These are phyloP conservation scores for Mesocricetus auratus DNA, from an alignment of 2,113 vertebrate species.

Conservation along the genomic window DNA sequence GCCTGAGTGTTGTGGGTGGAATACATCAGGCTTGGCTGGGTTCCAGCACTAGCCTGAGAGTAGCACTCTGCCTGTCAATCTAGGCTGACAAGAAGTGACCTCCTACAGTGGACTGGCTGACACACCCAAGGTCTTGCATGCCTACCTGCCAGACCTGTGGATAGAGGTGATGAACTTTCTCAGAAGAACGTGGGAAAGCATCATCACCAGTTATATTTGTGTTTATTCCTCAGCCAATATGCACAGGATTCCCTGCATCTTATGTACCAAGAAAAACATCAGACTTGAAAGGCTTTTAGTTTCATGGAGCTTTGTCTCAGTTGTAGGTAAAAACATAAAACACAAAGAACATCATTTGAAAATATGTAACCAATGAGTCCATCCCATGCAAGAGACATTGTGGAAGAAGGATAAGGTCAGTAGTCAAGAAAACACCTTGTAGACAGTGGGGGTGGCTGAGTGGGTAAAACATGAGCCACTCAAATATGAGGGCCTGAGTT, in stretches of 20 bases:
- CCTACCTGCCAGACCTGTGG: background rate
- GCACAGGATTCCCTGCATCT: background rate
- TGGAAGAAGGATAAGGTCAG: background rate
- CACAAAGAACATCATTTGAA: slow-evolving; percentile 20
- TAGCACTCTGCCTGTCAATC: background rate
- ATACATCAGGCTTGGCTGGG: background rate
- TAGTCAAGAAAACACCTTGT: background rate
- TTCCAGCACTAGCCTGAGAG: background rate
- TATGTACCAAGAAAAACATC: background rate
- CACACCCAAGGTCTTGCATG: background rate
- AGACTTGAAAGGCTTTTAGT: background rate
- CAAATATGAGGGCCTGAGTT: background rate
- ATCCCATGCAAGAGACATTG: background rate
- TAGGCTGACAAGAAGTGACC: background rate
- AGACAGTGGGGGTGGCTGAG: background rate
- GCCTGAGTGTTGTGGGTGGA: background rate
- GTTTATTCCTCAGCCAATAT: background rate
- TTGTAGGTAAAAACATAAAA: background rate
- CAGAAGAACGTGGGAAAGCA: background rate
- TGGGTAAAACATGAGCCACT: background rate
- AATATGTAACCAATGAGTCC: background rate
- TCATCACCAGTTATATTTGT: background rate
- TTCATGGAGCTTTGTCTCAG: background rate
- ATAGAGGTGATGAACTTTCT: background rate
- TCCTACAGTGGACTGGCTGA: background rate